Evolutionary conservation across 2,888 invertebrate species (phyloP).

Genomic region (Sarcophaga variegata): DNA sequence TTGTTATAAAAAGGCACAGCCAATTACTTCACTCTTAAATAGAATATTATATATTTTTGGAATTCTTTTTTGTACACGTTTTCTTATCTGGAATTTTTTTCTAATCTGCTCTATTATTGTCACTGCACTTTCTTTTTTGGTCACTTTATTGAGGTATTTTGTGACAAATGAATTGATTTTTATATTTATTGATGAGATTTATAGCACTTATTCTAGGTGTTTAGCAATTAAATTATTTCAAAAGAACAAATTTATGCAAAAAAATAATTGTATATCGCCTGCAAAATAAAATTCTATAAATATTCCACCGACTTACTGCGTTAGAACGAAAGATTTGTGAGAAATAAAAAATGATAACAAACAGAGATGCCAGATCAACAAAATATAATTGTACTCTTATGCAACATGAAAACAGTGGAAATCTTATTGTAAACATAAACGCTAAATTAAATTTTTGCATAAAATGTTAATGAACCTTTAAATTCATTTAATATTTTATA

Average conservation of each 20-base stretch:
- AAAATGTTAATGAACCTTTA: too few relatives aligned
- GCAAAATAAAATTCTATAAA: constrained; percentile 32
- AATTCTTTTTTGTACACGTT: constrained; percentile 3
- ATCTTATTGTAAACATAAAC: too few relatives aligned
- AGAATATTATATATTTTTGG: not conserved
- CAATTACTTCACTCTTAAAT: not conserved
- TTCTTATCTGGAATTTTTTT: constrained; percentile 33
- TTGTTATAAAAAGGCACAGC: not conserved
- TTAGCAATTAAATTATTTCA: constrained; percentile 33
- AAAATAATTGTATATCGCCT: constrained; percentile 52
- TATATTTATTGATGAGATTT: not conserved
- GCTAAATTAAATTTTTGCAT: too few relatives aligned
- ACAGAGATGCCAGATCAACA: constrained; percentile 24
- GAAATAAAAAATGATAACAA: constrained; percentile 34
- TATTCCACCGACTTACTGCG: constrained; percentile 57
- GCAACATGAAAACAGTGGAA: not conserved
- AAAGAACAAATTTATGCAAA: constrained; percentile 36
- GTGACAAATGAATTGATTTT: not conserved
- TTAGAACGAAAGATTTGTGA: constrained; percentile 23
- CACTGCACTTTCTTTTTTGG: constrained; percentile 5
- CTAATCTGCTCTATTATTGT: constrained; percentile 12
- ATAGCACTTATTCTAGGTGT: not conserved
- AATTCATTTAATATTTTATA: too few relatives aligned
- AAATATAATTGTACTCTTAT: not conserved
- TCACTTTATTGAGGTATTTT: not conserved